Evolutionary conservation across 2,113 vertebrate species (phyloP).

Genomic region (Odocoileus hemionus): DNA sequence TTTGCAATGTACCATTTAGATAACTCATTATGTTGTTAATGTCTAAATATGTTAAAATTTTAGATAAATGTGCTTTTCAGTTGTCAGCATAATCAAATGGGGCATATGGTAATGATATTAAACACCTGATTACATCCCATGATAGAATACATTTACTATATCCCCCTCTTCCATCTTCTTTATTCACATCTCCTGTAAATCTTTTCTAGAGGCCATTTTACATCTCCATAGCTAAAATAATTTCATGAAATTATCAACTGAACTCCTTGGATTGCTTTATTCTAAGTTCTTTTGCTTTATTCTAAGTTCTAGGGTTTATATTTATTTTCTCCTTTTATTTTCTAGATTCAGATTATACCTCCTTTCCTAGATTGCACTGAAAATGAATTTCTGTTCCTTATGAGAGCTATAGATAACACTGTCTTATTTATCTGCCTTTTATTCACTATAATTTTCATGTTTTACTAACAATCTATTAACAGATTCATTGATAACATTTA

Average conservation of each 20-base stretch:
- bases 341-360: neutral
- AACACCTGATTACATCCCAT: neutral
- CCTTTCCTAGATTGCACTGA: neutral
- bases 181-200: neutral
- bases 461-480: neutral
- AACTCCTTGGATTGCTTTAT: neutral
- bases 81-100: constrained; percentile 41
- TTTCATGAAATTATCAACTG: neutral
- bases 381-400: neutral
- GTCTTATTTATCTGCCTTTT: neutral
- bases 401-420: neutral
- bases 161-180: neutral
- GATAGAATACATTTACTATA: neutral
- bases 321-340: neutral
- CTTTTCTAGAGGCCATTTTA: neutral
- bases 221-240: neutral
- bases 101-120: constrained; percentile 20
- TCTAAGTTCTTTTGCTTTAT: neutral
- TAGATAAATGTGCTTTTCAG: constrained; percentile 31
- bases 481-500: neutral
- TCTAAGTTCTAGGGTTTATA: neutral
- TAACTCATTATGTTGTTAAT: constrained; percentile 37
- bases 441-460: neutral
- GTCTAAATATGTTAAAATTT: constrained; percentile 46
- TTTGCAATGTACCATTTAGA: constrained; percentile 31